Percentiles rank a stretch among this genome's conserved stretches.
These are phyloP conservation scores for Drosophila orosa DNA, from an alignment of 1,140 invertebrate species.

Conservation along the genomic window DNA sequence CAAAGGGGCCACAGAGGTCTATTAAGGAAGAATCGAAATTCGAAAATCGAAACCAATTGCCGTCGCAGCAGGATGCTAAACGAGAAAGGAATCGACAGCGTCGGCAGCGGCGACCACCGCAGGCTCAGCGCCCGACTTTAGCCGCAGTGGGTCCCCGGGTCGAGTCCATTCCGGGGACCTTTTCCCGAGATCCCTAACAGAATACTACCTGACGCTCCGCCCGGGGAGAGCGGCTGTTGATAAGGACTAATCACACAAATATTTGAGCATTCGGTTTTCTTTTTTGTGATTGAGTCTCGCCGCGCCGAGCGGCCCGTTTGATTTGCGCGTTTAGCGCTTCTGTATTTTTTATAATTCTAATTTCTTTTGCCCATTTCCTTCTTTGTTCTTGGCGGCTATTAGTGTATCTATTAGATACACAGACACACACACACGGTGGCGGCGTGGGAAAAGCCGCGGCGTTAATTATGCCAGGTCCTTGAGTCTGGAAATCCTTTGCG, in stretches of 20 bases:
- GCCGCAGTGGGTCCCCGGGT: conserved; percentile 67
- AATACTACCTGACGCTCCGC: conserved; percentile 57
- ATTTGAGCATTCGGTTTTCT: conserved; percentile 73
- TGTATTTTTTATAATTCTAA: conserved; percentile 66
- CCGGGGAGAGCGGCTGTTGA: conserved; percentile 53
- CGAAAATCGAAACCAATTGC: conserved; percentile 80
- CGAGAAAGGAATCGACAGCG: conserved; percentile 69
- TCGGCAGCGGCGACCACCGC: conserved; percentile 27
- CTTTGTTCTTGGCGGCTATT: conserved; percentile 72
- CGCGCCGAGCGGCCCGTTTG: conserved; percentile 70
- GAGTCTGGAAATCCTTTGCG: conserved; percentile 61
- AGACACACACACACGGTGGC: conserved; percentile 33
- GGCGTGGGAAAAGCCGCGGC: conserved; percentile 75
- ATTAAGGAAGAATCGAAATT: conserved; percentile 68
- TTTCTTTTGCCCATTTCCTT: conserved; percentile 59
- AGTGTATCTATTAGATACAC: conserved; percentile 73
- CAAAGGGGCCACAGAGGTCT: conserved; percentile 61
- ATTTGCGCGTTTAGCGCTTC: conserved; percentile 63
- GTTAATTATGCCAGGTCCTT: conserved; percentile 79
- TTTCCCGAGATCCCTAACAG: conserved; percentile 5
- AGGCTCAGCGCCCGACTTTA: conserved; percentile 68
- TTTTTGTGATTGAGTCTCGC: conserved; percentile 70
- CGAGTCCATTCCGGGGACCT: conserved; percentile 17
- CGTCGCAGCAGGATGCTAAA: conserved; percentile 78
- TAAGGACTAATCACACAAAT: conserved; percentile 84